phyloP scores from a whole-genome alignment of 1,140 invertebrate genomes.

The Anagrus nilaparvatae region DNA sequence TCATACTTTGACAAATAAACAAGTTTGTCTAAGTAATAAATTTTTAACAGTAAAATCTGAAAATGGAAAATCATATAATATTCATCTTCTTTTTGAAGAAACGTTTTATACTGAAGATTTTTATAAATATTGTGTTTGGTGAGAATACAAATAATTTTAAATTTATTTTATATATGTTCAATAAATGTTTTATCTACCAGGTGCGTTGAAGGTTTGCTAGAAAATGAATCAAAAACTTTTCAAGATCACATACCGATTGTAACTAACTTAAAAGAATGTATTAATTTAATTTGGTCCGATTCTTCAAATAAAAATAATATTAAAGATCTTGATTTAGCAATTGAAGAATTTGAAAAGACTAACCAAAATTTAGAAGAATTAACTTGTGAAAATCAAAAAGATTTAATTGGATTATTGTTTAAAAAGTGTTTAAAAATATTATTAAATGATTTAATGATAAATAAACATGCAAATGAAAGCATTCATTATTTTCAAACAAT shows the following conservation, averaged over 20 bases:
- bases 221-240: constrained; percentile 31
- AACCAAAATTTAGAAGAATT: constrained; percentile 43
- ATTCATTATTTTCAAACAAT: constrained; percentile 53
- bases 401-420: constrained; percentile 56
- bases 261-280: constrained; percentile 61
- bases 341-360: constrained; percentile 42
- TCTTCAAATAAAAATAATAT: constrained; percentile 53
- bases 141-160: constrained; percentile 13
- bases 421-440: constrained; percentile 58
- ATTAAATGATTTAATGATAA: constrained; percentile 51
- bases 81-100: constrained; percentile 72
- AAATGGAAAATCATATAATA: constrained; percentile 37
- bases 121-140: constrained; percentile 65
- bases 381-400: constrained; percentile 44
- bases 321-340: constrained; percentile 46
- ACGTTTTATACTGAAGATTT: constrained; percentile 68
- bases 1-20: constrained; percentile 51
- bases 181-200: constrained; percentile 15
- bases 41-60: constrained; percentile 49
- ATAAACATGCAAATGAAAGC: constrained; percentile 49
- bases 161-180: not conserved
- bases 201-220: constrained; percentile 61
- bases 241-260: constrained; percentile 39
- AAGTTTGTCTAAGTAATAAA: constrained; percentile 50
- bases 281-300: constrained; percentile 68